Evolutionary conservation across 2,797 vertebrate species (phyloP).

Genomic region (Lerista edwardsae): DNA sequence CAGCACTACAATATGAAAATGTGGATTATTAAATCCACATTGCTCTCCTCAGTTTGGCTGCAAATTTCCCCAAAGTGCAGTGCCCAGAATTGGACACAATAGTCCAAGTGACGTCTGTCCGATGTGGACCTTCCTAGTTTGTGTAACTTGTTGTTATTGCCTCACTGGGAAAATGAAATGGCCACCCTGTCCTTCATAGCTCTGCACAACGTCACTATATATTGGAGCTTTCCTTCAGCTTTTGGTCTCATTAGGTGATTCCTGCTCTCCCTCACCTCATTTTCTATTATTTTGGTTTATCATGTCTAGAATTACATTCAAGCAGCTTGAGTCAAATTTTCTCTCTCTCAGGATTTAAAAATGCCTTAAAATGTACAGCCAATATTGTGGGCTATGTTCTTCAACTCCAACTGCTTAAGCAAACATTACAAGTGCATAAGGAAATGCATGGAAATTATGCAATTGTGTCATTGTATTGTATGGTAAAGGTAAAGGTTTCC

Average conservation of each 20-base stretch:
- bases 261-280: not conserved
- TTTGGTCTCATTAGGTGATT: not conserved
- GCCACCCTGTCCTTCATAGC: not conserved
- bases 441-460: conserved; percentile 51
- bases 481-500: too few relatives aligned
- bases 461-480: conserved; percentile 45
- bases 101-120: too few relatives aligned
- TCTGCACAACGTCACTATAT: not conserved
- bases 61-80: too few relatives aligned
- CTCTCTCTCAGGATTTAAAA: conserved; percentile 15
- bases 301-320: conserved; percentile 16
- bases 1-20: too few relatives aligned
- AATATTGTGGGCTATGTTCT: conserved; percentile 24
- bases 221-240: not conserved
- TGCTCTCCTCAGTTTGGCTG: too few relatives aligned
- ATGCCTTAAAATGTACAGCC: conserved; percentile 14
- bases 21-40: too few relatives aligned
- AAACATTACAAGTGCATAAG: conserved; percentile 22
- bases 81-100: not conserved
- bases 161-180: not conserved
- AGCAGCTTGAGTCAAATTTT: conserved; percentile 23
- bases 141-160: not conserved
- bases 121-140: not conserved
- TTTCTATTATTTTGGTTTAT: conserved; percentile 3
- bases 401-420: conserved; percentile 33